Evolutionary conservation across 2,888 invertebrate genomes (phyloP), one percentile per base, ranked within the genome.

Genomic region (Capitulum mitella): DNA sequence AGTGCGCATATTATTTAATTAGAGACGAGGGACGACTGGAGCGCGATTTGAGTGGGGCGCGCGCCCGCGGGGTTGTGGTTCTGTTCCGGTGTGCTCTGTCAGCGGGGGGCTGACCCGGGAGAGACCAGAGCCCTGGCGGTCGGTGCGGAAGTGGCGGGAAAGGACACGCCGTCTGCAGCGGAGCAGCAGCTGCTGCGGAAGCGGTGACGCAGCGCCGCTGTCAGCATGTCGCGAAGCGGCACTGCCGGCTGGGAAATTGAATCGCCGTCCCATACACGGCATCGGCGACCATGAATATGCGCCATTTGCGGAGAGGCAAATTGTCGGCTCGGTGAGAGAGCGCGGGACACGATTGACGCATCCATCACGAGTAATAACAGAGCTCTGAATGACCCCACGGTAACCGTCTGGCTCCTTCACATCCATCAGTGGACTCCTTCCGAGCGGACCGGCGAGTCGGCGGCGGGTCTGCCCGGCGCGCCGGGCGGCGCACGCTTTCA

Each of bases 401-500:
- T 40, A 16, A 10, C 40, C 22, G 70, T 6, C 70, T 29, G 70
- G 16, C 19, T 34, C n/a, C n/a, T n/a, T 29, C 32, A 3, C 64
- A 34, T 40, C 22, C 8, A 40, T 70, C 70, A 37, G 70, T 1
- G 70, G 58, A 3, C 58, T 58, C 58, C 58, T 58, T 58, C 58
- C 29, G 12, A 29, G 29, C 58, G 10, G n/a, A n/a, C n/a, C n/a
- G n/a, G n/a, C n/a, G 32, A 19, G 54, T 6, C 54, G 54, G 19
- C 26, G 48, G 48, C 48, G 14, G 16, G 12, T 1, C 48, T 22
- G 54, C 1, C 22, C 70, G 1, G 22, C 70, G 29, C 70, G 22
- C 70, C 70, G 37, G 70, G 70, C 37, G 70, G 70, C 37, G 70
- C 37, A 26, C 37, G 26, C 10, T 70, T 70, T 70, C 70, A 70